These are phyloP conservation scores for Misgurnus anguillicaudatus DNA, from an alignment of 2,113 vertebrate genomes.

Conservation along the genomic window DNA sequence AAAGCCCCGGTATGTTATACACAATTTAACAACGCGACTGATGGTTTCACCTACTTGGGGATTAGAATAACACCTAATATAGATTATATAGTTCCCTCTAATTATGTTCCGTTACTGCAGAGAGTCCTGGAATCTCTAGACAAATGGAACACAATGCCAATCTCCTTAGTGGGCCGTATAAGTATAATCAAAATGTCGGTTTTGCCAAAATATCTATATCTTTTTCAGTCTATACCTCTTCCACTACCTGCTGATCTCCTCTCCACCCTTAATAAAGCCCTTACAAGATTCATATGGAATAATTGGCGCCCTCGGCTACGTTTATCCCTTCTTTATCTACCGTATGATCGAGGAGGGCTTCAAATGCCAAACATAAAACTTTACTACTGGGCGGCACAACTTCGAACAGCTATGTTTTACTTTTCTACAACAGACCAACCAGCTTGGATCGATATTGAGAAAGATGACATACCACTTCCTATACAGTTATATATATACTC, in stretches of 20 bases:
- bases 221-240: conserved; percentile 8
- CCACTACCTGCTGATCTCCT: neutral
- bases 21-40: too few species aligned
- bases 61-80: too few species aligned
- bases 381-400: conserved; percentile 35
- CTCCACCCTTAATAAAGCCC: conserved; percentile 5
- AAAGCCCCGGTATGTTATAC: too few species aligned
- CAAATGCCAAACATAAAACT: conserved; percentile 13
- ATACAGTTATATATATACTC: conserved; percentile 16
- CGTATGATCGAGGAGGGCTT: conserved; percentile 27
- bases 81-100: too few species aligned
- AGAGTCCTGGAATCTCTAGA: too few species aligned
- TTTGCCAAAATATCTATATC: too few species aligned
- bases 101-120: too few species aligned
- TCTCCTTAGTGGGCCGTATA: too few species aligned
- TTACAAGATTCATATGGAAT: conserved; percentile 4
- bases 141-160: too few species aligned
- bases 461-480: conserved; percentile 2
- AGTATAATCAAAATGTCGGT: too few species aligned
- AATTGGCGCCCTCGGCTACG: neutral
- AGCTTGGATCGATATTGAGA: conserved; percentile 30
- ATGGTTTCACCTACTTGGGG: too few species aligned
- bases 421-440: conserved; percentile 1
- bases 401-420: conserved; percentile 25
- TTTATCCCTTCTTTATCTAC: conserved; percentile 22